Evolutionary conservation across 1,140 invertebrate genomes (phyloP).

Genomic region (Vanessa tameamea): DNA sequence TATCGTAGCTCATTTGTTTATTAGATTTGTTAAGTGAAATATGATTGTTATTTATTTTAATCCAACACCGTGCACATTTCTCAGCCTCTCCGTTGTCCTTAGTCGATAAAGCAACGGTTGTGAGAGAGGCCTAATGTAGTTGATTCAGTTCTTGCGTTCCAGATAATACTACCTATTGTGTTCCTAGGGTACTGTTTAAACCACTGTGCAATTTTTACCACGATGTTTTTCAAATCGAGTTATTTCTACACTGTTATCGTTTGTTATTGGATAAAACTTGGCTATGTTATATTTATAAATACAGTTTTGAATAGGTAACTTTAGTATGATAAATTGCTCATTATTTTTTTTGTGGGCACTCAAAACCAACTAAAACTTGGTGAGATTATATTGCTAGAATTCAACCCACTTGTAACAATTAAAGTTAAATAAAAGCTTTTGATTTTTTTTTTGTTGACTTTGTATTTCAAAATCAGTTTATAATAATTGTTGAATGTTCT

Average conservation of each 20-base stretch:
- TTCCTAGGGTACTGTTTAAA: constrained; percentile 58
- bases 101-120: constrained; percentile 63
- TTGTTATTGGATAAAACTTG: constrained; percentile 46
- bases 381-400: too few species aligned
- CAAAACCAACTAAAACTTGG: too few species aligned
- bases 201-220: constrained; percentile 57
- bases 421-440: too few species aligned
- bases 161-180: constrained; percentile 67
- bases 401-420: too few species aligned
- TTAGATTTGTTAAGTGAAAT: too few species aligned
- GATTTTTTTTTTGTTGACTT: too few species aligned
- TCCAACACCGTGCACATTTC: neutral
- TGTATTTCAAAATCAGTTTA: too few species aligned
- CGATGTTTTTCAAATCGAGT: constrained; percentile 26
- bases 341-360: too few species aligned
- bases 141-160: constrained; percentile 53
- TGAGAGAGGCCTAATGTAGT: constrained; percentile 76
- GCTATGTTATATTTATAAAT: constrained; percentile 24
- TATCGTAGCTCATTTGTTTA: too few species aligned
- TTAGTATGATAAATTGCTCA: too few species aligned
- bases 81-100: constrained; percentile 8
- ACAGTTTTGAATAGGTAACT: neutral
- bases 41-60: too few species aligned
- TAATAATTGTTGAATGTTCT: too few species aligned
- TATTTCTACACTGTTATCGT: constrained; percentile 62